Percentiles rank a stretch among this genome's conserved stretches.
Evolutionary conservation across 2,113 vertebrate genomes (phyloP).

Genomic region (Apistogramma diplotaenia): DNA sequence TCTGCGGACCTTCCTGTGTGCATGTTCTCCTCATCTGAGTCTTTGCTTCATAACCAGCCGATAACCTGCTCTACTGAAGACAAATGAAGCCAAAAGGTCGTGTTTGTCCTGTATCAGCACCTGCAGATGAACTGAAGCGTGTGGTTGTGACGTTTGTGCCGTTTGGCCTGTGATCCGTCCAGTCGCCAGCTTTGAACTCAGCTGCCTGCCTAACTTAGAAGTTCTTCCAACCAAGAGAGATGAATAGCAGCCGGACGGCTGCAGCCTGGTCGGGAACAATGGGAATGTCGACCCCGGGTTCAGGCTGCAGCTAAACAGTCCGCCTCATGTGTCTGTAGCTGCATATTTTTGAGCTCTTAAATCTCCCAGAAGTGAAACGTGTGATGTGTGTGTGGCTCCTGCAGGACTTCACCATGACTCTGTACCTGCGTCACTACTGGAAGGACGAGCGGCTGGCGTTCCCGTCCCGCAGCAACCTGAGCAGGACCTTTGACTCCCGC

Average conservation of each 20-base stretch:
- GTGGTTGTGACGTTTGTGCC: no score
- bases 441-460: conserved; percentile 93
- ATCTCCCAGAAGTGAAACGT: background rate
- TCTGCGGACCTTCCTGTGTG: no score
- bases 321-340: background rate
- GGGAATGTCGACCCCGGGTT: background rate
- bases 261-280: background rate
- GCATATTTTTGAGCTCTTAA: background rate
- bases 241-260: background rate
- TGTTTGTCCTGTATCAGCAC: no score
- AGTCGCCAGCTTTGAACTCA: conserved; percentile 24
- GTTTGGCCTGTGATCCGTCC: no score
- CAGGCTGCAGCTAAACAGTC: background rate
- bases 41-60: no score
- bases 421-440: conserved; percentile 96
- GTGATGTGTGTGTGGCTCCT: background rate
- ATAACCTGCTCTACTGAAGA: no score
- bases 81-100: no score
- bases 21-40: no score
- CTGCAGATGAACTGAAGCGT: no score
- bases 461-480: conserved; percentile 85
- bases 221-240: background rate
- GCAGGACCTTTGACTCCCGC: conserved; percentile 89
- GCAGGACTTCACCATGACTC: conserved; percentile 94
- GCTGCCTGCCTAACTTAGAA: background rate